Conservation (phyloP, 1,140 invertebrate species). For the Harlomillsia oculata region DNA sequence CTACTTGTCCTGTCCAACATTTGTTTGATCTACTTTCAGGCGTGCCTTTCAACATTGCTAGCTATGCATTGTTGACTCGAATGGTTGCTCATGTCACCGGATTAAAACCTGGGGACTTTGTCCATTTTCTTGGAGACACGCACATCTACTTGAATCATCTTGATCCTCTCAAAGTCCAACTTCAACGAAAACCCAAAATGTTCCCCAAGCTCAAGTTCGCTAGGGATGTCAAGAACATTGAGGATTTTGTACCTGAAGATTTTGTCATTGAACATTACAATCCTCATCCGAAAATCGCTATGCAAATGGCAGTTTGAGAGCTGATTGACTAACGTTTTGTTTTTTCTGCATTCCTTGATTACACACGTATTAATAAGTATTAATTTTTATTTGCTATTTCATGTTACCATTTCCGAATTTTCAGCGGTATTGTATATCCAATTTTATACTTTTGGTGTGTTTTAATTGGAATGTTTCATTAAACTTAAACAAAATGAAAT, state of each 20-base stretch:
- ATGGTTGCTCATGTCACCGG: slow-evolving; percentile 94
- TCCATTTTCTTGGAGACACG: slow-evolving; percentile 92
- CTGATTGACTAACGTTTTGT: not conserved
- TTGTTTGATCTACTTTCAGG: too few relatives aligned
- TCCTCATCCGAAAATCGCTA: slow-evolving; percentile 79
- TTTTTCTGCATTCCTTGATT: not conserved
- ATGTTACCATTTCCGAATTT: too few relatives aligned
- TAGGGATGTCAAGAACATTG: slow-evolving; percentile 60
- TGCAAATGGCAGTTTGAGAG: slow-evolving; percentile 92
- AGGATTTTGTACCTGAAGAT: slow-evolving; percentile 83
- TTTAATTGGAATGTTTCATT: too few relatives aligned
- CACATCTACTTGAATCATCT: slow-evolving; percentile 94
- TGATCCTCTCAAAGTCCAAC: slow-evolving; percentile 70
- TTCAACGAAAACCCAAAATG: slow-evolving; percentile 63
- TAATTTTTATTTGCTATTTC: too few relatives aligned
- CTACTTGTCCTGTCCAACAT: too few relatives aligned
- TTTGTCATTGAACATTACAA: slow-evolving; percentile 81
- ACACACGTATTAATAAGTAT: too few relatives aligned
- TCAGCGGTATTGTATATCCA: too few relatives aligned
- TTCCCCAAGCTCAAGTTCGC: slow-evolving; percentile 77
- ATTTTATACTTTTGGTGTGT: too few relatives aligned
- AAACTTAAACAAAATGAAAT: too few relatives aligned
- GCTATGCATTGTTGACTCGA: slow-evolving; percentile 84
- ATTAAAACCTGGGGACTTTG: slow-evolving; percentile 87
- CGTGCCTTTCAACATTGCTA: slow-evolving; percentile 98